Conservation (phyloP, 1,140 invertebrate species). For the Aricia agestis region DNA sequence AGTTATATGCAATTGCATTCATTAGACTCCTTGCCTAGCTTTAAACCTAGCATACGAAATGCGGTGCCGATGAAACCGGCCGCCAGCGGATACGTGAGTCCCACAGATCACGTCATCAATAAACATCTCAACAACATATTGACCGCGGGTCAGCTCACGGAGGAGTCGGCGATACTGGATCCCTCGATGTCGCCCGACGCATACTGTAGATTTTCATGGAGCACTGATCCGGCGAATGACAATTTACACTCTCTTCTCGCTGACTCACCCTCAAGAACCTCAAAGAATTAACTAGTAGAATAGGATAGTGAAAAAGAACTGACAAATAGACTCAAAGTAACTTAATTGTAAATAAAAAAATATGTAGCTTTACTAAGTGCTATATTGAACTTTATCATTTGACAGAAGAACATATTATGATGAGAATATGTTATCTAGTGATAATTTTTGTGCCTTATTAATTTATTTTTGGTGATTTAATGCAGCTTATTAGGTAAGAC, state of each 20-base stretch:
- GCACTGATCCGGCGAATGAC: conserved; percentile 64
- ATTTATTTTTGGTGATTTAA: conserved; percentile 72
- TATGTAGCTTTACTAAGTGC: conserved; percentile 54
- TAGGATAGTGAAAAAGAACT: conserved; percentile 52
- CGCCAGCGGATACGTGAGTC: conserved; percentile 56
- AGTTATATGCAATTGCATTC: conserved; percentile 67
- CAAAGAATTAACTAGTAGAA: conserved; percentile 51
- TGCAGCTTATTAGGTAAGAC: conserved; percentile 64
- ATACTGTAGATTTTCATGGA: conserved; percentile 71
- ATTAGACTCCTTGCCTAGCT: conserved; percentile 58
- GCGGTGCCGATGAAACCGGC: conserved; percentile 51
- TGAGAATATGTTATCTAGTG: conserved; percentile 60
- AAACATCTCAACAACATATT: conserved; percentile 64
- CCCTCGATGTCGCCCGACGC: conserved; percentile 68
- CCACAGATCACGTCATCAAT: conserved; percentile 58
- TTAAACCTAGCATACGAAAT: conserved; percentile 49
- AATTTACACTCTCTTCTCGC: conserved; percentile 60
- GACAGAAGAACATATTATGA: conserved; percentile 41
- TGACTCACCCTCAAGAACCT: conserved; percentile 49
- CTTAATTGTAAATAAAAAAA: conserved; percentile 54
- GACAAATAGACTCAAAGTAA: conserved; percentile 50
- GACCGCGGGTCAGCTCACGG: conserved; percentile 45
- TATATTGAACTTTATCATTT: conserved; percentile 54
- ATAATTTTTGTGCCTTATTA: conserved; percentile 74
- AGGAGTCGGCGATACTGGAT: conserved; percentile 58